A percentile compares a stretch with the other conserved stretches of the same genome.
Conservation (phyloP, 2,888 invertebrate species). For the Hecatera dysodea region DNA sequence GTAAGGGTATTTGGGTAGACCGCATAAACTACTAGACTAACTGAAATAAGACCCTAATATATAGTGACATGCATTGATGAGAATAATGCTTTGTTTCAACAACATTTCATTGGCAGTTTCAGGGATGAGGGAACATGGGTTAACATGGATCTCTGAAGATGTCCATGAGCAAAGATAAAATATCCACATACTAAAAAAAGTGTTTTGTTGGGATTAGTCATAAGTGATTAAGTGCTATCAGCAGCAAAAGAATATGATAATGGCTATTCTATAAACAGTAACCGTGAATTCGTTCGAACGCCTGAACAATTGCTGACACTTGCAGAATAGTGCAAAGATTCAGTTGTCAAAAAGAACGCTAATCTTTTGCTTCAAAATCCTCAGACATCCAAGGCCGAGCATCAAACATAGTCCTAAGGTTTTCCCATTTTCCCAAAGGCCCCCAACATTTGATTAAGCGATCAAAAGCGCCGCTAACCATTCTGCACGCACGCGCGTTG, state of each 20-base stretch:
- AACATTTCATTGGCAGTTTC: background rate
- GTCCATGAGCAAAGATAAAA: background rate
- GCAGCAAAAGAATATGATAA: background rate
- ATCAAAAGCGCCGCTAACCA: constrained; percentile 67
- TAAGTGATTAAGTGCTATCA: background rate
- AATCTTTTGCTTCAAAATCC: too few relatives aligned
- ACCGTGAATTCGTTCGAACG: background rate
- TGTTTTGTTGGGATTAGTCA: too few relatives aligned
- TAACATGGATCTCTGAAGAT: background rate
- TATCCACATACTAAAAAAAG: background rate
- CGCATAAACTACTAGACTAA: too few relatives aligned
- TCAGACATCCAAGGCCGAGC: too few relatives aligned
- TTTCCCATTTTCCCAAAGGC: constrained; percentile 45
- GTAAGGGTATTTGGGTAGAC: too few relatives aligned
- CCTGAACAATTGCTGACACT: too few relatives aligned
- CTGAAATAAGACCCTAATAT: too few relatives aligned
- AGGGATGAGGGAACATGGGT: background rate
- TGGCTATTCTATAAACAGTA: background rate
- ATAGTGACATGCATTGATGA: too few relatives aligned
- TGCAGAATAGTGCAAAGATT: too few relatives aligned
- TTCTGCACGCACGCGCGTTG: constrained; percentile 68
- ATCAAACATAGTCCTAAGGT: constrained; percentile 4
- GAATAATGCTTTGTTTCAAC: background rate
- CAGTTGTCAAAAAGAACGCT: too few relatives aligned
- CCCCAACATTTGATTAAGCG: constrained; percentile 68